phyloP scores from a whole-genome alignment of 2,113 vertebrate genomes.

The Charadrius vociferus region DNA sequence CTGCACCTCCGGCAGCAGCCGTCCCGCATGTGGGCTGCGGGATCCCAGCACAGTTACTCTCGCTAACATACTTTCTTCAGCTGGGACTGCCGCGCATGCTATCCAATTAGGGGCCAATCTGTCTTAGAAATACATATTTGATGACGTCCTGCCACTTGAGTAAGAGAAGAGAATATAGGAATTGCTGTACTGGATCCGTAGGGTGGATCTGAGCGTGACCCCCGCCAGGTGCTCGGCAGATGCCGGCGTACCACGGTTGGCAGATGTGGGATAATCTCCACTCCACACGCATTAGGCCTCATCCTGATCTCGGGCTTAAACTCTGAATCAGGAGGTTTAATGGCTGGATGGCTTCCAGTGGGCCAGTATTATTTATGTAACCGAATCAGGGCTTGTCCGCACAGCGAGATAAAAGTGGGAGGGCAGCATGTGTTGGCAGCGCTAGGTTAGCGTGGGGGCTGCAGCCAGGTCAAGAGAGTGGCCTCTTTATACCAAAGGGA shows the following conservation, averaged over 20 bases:
- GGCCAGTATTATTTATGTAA: neutral
- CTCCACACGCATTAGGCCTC: neutral
- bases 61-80: neutral
- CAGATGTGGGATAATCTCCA: slow-evolving; percentile 31
- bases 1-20: neutral
- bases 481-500: neutral
- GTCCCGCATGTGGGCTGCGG: neutral
- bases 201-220: neutral
- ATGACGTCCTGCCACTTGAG: neutral
- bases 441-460: neutral
- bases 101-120: neutral
- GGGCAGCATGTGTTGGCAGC: neutral
- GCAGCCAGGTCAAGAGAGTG: neutral
- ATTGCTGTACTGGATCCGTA: neutral
- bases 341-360: slow-evolving; percentile 19
- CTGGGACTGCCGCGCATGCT: neutral
- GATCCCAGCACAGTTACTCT: neutral
- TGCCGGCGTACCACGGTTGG: neutral
- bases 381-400: neutral
- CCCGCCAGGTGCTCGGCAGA: neutral
- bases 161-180: neutral
- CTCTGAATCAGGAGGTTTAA: slow-evolving; percentile 30
- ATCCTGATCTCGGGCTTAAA: slow-evolving; percentile 42
- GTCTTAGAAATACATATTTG: slow-evolving; percentile 18
- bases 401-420: neutral